Conservation (phyloP, 2,888 invertebrate species). For the Tridacna gigas region DNA sequence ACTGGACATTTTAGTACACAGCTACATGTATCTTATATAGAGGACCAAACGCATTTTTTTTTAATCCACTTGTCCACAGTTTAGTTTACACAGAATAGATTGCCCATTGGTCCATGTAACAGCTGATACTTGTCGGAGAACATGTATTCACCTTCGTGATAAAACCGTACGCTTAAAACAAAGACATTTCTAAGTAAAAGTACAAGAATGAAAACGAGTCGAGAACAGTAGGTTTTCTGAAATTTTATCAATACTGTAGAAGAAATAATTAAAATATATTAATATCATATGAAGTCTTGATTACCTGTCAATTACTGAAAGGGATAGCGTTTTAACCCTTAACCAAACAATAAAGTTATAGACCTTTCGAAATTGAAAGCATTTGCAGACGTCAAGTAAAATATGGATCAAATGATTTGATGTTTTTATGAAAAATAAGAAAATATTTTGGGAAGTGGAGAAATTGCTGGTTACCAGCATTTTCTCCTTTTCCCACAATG, state of each 20-base stretch:
- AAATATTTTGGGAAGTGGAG: not conserved
- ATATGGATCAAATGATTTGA: no score
- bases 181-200: no score
- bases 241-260: not conserved
- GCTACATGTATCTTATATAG: no score
- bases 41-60: no score
- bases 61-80: no score
- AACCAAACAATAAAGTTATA: not conserved
- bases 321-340: not conserved
- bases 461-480: not conserved
- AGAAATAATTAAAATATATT: not conserved
- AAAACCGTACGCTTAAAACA: no score
- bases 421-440: not conserved
- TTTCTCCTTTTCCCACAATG: not conserved
- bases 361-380: not conserved
- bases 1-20: no score
- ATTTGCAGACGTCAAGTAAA: not conserved
- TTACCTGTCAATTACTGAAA: not conserved
- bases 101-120: no score
- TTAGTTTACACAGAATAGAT: no score
- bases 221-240: no score
- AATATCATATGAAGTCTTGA: not conserved
- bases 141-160: no score
- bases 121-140: not conserved
- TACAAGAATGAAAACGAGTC: no score